Base-by-base conservation (phyloP, 35 echinoderm and acorn worm species). In the Apostichopus californicus region DNA sequence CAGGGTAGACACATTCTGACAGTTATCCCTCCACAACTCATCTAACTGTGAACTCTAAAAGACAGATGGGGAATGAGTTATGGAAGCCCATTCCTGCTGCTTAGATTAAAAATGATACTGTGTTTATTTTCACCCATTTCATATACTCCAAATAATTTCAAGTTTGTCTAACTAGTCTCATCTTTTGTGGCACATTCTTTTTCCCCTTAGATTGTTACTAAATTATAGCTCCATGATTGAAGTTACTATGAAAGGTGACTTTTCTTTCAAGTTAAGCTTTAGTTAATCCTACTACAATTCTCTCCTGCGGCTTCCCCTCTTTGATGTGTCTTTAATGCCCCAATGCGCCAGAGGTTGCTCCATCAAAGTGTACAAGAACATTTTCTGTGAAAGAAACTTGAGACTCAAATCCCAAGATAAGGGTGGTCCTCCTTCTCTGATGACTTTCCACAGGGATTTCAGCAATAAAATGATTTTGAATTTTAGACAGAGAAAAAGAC, bases 321-420 rank as follows among this genome's bases (percentile, higher is more conserved):
- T 85, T 85, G 81, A 85, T 85, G 81, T 85, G 13, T 24, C 81
- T 85, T 85, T 85, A 85, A 85, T 85, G 81, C 81, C 81, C 58
- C 81, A 85, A 85, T 85, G 18, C 81, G 24, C 81, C 57, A 59
- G 81, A 55, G 71, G 5, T 85, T 54, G 54, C 58, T 12, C 24
- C 5, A 59, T 52, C 71, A 75, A 85, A 22, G 81, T 59, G 57
- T 85, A 58, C 57, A 85, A 85, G 81, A 85, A 58, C 56, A 85
- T 58, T 22, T 75, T 20, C n/a, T 58, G 54, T 85, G 81, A 85
- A 85, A 85, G 55, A 20, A 85, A 85, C 18, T 85, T 13, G 57
- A 85, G 81, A 59, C 81, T 85, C 81, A 23, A 85, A 59, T 85
- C 81, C 55, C 81, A 58, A 60, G 57, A n/a, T 85, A 58, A 85